phyloP scores from a whole-genome alignment of 2,888 invertebrate genomes.

The Theretra japonica region DNA sequence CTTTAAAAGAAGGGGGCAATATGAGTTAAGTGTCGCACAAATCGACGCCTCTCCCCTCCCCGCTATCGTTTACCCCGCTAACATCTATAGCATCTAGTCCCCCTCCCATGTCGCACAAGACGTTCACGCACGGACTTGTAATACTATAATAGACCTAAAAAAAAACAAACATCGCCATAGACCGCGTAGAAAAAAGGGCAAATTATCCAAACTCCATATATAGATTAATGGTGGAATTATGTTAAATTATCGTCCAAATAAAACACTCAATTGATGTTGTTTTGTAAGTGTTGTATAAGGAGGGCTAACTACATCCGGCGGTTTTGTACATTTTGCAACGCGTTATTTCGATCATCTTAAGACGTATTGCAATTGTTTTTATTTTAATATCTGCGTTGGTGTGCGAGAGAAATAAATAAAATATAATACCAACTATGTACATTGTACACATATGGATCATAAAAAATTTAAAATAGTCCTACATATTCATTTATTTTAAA shows the following conservation, averaged over 20 bases:
- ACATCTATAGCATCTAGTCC: neutral
- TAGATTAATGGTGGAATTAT: constrained; percentile 22
- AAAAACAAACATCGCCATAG: neutral
- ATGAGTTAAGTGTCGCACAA: too few species aligned
- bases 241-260: constrained; percentile 21
- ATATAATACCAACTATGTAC: too few species aligned
- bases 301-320: neutral
- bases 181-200: neutral
- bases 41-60: neutral
- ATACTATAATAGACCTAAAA: neutral
- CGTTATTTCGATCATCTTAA: too few species aligned
- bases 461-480: too few species aligned
- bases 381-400: too few species aligned
- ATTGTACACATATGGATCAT: too few species aligned
- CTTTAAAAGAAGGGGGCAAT: too few species aligned
- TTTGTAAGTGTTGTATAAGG: neutral
- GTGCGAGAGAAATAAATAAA: too few species aligned
- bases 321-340: neutral
- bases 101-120: too few species aligned
- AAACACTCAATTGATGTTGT: constrained; percentile 4
- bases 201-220: constrained; percentile 15
- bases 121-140: too few species aligned
- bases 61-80: neutral
- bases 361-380: too few species aligned
- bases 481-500: too few species aligned